Evolutionary conservation across 2,797 vertebrate genomes (phyloP).

Genomic region (Diplodus puntazzo): DNA sequence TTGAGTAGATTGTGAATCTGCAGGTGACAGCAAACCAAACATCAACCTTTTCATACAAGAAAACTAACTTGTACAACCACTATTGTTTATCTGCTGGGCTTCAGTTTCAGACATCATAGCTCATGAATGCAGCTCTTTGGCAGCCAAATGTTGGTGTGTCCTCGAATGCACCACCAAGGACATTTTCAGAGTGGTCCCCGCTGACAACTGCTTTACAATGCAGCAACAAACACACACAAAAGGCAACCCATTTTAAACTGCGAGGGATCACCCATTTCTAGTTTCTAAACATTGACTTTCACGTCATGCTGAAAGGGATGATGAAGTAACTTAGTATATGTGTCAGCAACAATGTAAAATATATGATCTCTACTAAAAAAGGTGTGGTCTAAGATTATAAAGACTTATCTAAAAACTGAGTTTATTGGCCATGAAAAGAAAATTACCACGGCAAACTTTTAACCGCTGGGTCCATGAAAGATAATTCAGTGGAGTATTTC

Average conservation of each 20-base stretch:
- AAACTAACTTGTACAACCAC: neutral
- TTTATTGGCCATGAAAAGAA: neutral
- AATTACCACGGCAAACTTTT: neutral
- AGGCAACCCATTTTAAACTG: slow-evolving; percentile 1
- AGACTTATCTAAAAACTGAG: neutral
- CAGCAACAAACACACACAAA: slow-evolving; percentile 9
- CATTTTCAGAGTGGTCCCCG: neutral
- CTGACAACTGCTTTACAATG: slow-evolving; percentile 6
- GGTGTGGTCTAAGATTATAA: no score
- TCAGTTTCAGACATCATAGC: slow-evolving; percentile 12
- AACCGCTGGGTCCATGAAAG: neutral
- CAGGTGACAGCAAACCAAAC: no score
- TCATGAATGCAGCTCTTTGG: slow-evolving; percentile 33
- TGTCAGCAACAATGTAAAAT: no score
- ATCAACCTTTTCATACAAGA: neutral
- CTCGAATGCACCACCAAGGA: slow-evolving; percentile 14
- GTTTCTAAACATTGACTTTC: neutral
- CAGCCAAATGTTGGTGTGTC: slow-evolving; percentile 12
- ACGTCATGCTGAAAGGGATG: neutral
- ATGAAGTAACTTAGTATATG: neutral
- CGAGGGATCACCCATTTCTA: neutral
- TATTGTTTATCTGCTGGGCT: neutral
- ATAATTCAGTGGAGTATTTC: neutral
- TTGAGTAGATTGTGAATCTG: no score
- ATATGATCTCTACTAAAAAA: no score